Conservation (phyloP, 1,140 invertebrate genomes). For the Aphaenogaster rudis region DNA sequence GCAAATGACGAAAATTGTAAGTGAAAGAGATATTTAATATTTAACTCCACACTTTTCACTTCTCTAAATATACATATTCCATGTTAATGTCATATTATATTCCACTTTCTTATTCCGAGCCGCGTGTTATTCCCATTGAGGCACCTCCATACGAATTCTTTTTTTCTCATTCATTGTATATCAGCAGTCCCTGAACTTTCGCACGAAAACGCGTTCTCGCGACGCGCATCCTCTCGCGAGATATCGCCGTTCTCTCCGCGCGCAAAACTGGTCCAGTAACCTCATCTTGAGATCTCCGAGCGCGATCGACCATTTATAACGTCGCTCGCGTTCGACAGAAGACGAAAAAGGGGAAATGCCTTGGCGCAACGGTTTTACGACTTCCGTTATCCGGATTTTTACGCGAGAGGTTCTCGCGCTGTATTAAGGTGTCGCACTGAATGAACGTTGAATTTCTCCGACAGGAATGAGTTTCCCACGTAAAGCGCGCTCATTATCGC, state of each 20-base stretch:
- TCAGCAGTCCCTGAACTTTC: not conserved
- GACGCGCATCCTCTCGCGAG: slow-evolving; percentile 13
- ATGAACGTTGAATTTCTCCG: slow-evolving; percentile 38
- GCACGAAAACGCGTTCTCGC: slow-evolving; percentile 19
- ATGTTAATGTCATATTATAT: slow-evolving; percentile 28
- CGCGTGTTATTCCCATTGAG: not conserved
- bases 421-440: slow-evolving; percentile 18
- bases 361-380: slow-evolving; percentile 40
- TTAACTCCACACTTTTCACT: not conserved
- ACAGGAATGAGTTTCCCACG: slow-evolving; percentile 18
- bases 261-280: slow-evolving; percentile 54
- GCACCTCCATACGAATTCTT: not conserved
- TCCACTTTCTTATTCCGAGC: slow-evolving; percentile 4
- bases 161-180: slow-evolving; percentile 13
- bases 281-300: slow-evolving; percentile 26
- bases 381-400: slow-evolving; percentile 53
- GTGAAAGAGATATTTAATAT: slow-evolving; percentile 15
- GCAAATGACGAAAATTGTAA: not conserved
- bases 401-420: not conserved
- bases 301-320: slow-evolving; percentile 45
- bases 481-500: not conserved
- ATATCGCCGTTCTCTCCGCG: slow-evolving; percentile 7
- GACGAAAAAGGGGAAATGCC: slow-evolving; percentile 43
- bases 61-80: not conserved
- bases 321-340: slow-evolving; percentile 26